Base-by-base conservation (phyloP, 2,888 invertebrate species). In the Synergus japonicus region DNA sequence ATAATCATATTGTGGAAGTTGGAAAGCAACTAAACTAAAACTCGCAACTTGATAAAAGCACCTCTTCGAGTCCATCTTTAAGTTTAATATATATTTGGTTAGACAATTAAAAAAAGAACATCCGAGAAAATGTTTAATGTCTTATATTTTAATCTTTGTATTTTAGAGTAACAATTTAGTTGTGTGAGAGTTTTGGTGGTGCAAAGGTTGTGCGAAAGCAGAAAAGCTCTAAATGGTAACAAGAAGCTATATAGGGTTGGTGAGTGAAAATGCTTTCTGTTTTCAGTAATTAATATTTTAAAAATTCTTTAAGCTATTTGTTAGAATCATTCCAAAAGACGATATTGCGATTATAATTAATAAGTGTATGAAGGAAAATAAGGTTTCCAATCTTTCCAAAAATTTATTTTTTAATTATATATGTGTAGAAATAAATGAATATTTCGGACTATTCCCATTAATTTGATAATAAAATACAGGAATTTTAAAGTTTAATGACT, bases 61-160 rank as follows among this genome's bases (percentile, higher is more conserved):
- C 73, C 73, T 73, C 54, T 73, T 41, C 73, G 54, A 73, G 54
- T 73, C 73, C 73, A 73, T 73, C 54, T 43, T 43, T 12, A 43
- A 66, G 66, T 66, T 66, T 54, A 54, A 9, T n/a, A 29, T 3
- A 29, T 29, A 54, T 73, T 73, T 58, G 9, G 4, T 67, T 22
- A 29, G 15, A 10, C n/a, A 3, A n/a, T 18, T 37, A 10, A n/a
- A 18, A 69, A 9, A 37, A 29, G 54, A n/a, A 5, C 10, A 29
- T 10, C 10, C 5, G 0, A 54, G 37, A 29, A 4, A n/a, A n/a
- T 37, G 54, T 41, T 54, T 15, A 49, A 41, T n/a, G 54, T 58
- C 8, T 54, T 58, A 4, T 73, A 49, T n/a, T 73, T 73, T 73
- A 37, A 10, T 29, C 29, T 15, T 73, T 73, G 37, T 58, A 41